Conservation (phyloP, 1,140 invertebrate species). For the Lepeophtheirus salmonis region DNA sequence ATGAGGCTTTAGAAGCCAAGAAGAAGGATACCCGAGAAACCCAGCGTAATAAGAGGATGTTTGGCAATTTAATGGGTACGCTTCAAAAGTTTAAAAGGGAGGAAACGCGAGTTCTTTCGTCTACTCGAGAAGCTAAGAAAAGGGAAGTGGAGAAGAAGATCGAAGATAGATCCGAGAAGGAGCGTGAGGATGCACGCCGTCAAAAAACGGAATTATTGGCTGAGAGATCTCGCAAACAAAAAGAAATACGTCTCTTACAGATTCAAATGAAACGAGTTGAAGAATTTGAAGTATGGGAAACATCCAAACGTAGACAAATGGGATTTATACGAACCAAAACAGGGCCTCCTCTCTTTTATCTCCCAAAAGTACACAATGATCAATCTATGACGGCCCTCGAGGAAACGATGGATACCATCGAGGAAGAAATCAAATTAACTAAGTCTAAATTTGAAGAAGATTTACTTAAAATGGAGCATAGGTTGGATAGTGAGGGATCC, state of each 20-base stretch:
- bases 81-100: conserved; percentile 86
- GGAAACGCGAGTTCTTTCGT: conserved; percentile 57
- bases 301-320: conserved; percentile 1
- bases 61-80: conserved; percentile 77
- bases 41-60: conserved; percentile 67
- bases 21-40: background rate
- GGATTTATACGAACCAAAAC: background rate
- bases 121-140: conserved; percentile 48
- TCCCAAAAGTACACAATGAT: conserved; percentile 7
- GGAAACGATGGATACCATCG: conserved; percentile 1
- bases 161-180: conserved; percentile 65
- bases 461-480: conserved; percentile 4
- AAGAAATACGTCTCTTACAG: conserved; percentile 43
- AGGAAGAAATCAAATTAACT: conserved; percentile 7
- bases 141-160: conserved; percentile 78
- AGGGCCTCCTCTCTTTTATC: background rate
- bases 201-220: conserved; percentile 65
- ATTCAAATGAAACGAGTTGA: conserved; percentile 13
- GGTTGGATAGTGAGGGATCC: background rate
- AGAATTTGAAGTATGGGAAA: conserved; percentile 13
- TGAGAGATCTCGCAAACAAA: conserved; percentile 61
- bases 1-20: background rate
- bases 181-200: conserved; percentile 60
- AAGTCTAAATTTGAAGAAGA: conserved; percentile 3
- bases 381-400: background rate